phyloP scores from a whole-genome alignment of 1,140 invertebrate species.

The Ceratosolen solmsi region DNA sequence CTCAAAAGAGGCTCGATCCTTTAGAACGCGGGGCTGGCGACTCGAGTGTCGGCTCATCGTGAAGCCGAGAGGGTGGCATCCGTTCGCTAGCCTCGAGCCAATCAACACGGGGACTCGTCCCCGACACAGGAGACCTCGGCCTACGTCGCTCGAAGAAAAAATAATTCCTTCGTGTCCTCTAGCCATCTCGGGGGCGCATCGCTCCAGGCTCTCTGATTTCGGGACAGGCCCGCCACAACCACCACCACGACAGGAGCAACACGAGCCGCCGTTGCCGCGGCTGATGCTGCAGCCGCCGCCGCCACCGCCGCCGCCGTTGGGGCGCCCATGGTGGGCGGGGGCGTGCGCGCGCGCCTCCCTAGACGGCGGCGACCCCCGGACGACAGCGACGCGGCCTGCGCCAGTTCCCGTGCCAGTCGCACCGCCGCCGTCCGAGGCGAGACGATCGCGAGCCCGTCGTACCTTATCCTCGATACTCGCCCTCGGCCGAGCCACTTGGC shows the following conservation, averaged over 20 bases:
- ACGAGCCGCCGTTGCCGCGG: not conserved
- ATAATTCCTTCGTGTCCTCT: not conserved
- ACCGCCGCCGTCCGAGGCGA: slow-evolving; percentile 15
- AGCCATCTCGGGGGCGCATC: not conserved
- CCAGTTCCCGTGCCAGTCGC: slow-evolving; percentile 29
- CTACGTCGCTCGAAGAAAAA: no score
- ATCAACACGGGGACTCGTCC: no score
- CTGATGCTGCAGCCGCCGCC: not conserved
- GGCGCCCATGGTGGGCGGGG: not conserved
- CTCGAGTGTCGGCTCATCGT: not conserved
- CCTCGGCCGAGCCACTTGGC: not conserved
- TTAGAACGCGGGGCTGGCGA: no score
- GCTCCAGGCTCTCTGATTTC: not conserved
- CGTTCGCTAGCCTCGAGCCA: no score
- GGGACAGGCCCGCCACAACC: not conserved
- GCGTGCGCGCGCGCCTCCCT: slow-evolving; percentile 17
- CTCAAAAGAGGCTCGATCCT: no score
- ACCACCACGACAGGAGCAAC: not conserved
- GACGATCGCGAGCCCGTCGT: not conserved
- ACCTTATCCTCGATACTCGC: not conserved
- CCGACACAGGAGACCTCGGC: no score
- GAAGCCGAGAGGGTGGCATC: no score
- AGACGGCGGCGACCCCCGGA: slow-evolving; percentile 10
- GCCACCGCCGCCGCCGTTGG: not conserved
- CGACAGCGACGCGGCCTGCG: slow-evolving; percentile 38